phyloP scores from a whole-genome alignment of 2,113 vertebrate genomes.

The Triplophysa dalaica region DNA sequence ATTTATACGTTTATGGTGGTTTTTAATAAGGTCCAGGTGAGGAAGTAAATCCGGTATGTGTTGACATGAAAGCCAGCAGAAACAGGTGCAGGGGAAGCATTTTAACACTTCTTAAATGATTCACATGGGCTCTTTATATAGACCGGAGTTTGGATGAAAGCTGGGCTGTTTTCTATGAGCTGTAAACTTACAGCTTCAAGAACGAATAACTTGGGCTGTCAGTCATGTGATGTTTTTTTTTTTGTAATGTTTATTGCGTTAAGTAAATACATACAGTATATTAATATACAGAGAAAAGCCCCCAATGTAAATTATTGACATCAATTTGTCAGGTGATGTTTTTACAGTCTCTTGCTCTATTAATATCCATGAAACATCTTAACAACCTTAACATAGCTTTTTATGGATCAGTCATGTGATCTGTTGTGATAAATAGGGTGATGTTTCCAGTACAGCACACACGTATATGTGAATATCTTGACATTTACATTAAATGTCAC shows the following conservation, averaged over 20 bases:
- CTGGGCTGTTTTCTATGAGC: neutral
- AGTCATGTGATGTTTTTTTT: neutral
- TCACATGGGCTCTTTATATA: neutral
- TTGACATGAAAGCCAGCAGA: conserved; percentile 21
- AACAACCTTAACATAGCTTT: neutral
- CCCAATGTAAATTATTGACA: too few species aligned
- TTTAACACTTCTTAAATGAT: neutral
- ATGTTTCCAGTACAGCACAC: conserved; percentile 20
- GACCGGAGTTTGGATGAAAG: neutral
- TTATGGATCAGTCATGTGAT: neutral
- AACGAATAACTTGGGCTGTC: neutral
- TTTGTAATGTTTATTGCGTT: too few species aligned
- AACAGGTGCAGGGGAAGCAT: neutral
- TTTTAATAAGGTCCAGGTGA: conserved; percentile 2
- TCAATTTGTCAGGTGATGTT: too few species aligned
- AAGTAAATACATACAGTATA: too few species aligned
- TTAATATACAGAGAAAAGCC: too few species aligned
- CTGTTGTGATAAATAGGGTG: conserved; percentile 3
- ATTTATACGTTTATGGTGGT: conserved; percentile 1
- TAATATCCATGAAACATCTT: neutral
- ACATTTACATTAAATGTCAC: conserved; percentile 45
- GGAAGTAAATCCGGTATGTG: neutral
- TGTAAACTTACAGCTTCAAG: neutral
- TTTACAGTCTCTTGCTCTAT: too few species aligned
- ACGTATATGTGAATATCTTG: conserved; percentile 25